Conservation (phyloP, 2,888 invertebrate genomes). For the Drepanosiphum platanoidis region DNA sequence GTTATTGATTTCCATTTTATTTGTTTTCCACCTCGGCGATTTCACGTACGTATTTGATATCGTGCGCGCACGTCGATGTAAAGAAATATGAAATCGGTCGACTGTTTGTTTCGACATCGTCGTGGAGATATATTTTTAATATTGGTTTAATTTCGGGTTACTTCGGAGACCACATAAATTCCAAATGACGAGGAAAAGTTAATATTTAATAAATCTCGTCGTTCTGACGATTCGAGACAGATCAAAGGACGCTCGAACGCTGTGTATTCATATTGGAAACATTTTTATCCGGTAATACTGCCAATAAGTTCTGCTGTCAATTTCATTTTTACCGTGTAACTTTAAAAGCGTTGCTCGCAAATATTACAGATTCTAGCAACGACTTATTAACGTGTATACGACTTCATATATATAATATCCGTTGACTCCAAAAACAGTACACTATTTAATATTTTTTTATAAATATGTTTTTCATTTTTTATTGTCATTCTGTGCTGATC, state of each 20-base stretch:
- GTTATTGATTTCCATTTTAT: neutral
- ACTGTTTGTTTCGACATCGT: neutral
- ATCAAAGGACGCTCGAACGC: neutral
- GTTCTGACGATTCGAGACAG: neutral
- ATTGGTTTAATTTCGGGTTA: neutral
- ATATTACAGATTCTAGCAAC: too few relatives aligned
- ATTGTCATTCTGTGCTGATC: too few relatives aligned
- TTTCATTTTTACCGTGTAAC: too few relatives aligned
- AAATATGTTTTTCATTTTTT: too few relatives aligned
- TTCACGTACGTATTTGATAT: neutral
- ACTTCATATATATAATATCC: too few relatives aligned
- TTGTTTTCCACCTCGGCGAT: neutral
- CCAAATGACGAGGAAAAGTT: neutral
- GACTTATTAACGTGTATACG: neutral
- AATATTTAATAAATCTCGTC: neutral
- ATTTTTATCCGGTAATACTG: neutral
- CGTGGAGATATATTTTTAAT: neutral
- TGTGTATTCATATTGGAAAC: neutral
- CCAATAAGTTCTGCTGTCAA: too few relatives aligned
- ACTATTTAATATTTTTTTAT: too few relatives aligned
- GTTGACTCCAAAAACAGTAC: too few relatives aligned
- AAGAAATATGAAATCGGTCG: conserved; percentile 2
- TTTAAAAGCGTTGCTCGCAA: too few relatives aligned
- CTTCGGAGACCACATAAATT: neutral
- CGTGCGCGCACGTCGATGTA: too few relatives aligned